These are phyloP conservation scores for Sisyra nigra DNA, from an alignment of 2,888 invertebrate genomes.

Conservation along the genomic window DNA sequence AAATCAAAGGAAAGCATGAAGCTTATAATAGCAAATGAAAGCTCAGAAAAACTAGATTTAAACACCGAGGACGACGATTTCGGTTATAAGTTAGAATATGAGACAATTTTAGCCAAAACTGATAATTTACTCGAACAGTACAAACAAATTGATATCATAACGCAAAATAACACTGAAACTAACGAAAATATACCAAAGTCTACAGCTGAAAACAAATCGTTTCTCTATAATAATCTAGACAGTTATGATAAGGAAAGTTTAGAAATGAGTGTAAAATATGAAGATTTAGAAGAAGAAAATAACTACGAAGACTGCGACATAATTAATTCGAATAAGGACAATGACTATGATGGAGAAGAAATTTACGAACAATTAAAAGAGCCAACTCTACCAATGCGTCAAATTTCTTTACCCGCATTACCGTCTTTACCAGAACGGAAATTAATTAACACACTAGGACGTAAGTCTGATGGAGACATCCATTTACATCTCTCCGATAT, in stretches of 20 bases:
- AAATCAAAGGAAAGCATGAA: constrained; percentile 20
- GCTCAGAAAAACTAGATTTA: constrained; percentile 6
- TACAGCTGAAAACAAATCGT: not conserved
- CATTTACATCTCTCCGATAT: constrained; percentile 23
- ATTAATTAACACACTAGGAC: constrained; percentile 23
- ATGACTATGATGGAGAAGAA: constrained; percentile 31
- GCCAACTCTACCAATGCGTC: constrained; percentile 18
- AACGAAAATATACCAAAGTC: not conserved
- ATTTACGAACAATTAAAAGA: constrained; percentile 34
- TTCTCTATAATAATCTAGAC: constrained; percentile 25
- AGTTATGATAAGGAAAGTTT: constrained; percentile 31
- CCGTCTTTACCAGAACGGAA: constrained; percentile 31
- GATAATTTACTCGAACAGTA: constrained; percentile 14
- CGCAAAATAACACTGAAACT: constrained; percentile 4
- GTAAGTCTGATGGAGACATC: too few species aligned
- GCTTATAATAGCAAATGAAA: not conserved
- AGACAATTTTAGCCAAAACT: constrained; percentile 13
- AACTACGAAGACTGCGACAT: constrained; percentile 35
- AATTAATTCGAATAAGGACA: constrained; percentile 18
- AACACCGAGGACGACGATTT: constrained; percentile 3
- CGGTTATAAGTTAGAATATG: constrained; percentile 9
- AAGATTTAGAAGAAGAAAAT: constrained; percentile 32
- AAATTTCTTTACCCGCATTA: constrained; percentile 18
- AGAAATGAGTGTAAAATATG: constrained; percentile 25
- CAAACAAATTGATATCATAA: constrained; percentile 7